Base-by-base conservation (phyloP, 2,797 vertebrate species). In the Alectoris magna region DNA sequence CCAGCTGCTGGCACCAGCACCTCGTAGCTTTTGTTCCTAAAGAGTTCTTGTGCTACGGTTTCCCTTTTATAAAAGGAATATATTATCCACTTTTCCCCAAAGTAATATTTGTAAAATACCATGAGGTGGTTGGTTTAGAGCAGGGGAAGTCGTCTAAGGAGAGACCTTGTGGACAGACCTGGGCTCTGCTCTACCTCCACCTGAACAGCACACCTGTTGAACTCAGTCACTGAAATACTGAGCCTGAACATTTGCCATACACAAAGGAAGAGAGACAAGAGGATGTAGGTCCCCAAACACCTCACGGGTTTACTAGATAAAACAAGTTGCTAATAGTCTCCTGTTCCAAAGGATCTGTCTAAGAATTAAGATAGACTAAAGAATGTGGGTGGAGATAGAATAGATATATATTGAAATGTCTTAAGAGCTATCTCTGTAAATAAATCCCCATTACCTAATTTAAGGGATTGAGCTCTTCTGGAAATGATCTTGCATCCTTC, bases 401-500 rank as follows among this genome's bases (percentile, higher is more conserved):
- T 59, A 64, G n/a, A 48, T 22, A 36, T 11, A 4, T 4, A 67
- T 60, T 67, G 53, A 79, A 58, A 78, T 71, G n/a, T 73, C 27
- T 69, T 26, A 8, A 3, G 13, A 24, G 56, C 17, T 14, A 22
- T 4, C 66, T 10, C 15, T 51, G 31, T 5, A 90, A 82, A 69
- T 10, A 11, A 34, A 34, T 84, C 27, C 10, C 53, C 31, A 11
- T 39, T 76, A 60, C 23, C 72, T 66, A 26, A 51, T 58, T 77
- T 13, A 88, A 93, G 48, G 15, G 49, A 63, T 81, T 49, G 29
- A 43, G 16, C 34, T 64, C 53, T 75, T 49, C 27, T 83, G 41
- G 62, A 93, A 93, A 87, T 36, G 51, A 94, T 75, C 46, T 63
- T 26, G 26, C 3, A 10, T 26, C 74, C 39, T n/a, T 87, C 87